Evolutionary conservation across 2,113 vertebrate species (phyloP), one percentile per base, ranked within the genome.

Genomic region (Sinocyclocheilus anophthalmus): DNA sequence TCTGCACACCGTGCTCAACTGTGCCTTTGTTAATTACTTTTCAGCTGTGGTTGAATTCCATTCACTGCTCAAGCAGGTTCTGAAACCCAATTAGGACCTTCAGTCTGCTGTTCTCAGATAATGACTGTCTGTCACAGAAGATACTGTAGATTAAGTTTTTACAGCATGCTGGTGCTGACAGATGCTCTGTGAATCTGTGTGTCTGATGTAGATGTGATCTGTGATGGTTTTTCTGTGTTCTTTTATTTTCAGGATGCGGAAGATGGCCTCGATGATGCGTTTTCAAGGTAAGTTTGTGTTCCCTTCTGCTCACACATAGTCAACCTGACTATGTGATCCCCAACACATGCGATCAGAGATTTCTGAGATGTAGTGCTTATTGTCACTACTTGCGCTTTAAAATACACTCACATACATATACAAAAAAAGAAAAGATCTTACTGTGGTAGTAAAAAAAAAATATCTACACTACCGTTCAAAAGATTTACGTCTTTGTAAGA

Each of bases 181-280:
- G 45, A 14, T 50, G 14, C 22, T 48, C 12, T 75, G 22, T 75
- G 39, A 42, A 45, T 75, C 72, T 75, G 22, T n/a, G 45, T 42
- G 22, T 72, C 1, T 73, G 37, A 42, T 42, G n/a, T 42, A 42
- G 69, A 72, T 42, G 20, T 42, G 70, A 42, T 73, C 37, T 42
- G 70, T 24, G 22, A 24, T 24, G 33, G 11, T 45, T 48, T 12
- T 39, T 45, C 30, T 20, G 14, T 79, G 39, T 80, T 55, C 81
- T 89, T 20, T 88, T 8, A 88, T 57, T 86, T 87, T 53, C 91
- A 95, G 93, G 95, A 96, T 59, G 94, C 92, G 84, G 95, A 95
- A 14, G 95, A 95, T 55, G 92, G 94, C 69, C 87, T 95, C 3
- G 93, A 94, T 59, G 94, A 95, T 37, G 85, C 93, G 0, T 95